Evolutionary conservation across 1,140 invertebrate genomes (phyloP), one percentile per base, ranked within the genome.

Genomic region (Trichoplusia ni): DNA sequence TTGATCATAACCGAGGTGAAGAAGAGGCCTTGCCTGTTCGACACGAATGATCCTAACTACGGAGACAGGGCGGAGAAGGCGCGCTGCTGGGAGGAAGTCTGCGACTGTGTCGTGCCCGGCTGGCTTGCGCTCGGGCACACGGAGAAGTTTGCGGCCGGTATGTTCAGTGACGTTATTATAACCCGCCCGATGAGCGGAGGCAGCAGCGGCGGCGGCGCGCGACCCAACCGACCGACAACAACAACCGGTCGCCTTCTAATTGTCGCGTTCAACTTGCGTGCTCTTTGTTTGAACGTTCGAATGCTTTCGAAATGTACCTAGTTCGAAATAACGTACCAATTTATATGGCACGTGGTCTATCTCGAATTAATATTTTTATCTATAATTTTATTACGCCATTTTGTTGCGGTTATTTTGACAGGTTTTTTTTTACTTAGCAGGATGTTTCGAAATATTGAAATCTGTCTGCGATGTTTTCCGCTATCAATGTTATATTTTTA

Each of bases 81-180:
- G 18, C 70, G 77, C 42, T 83, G 78, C 69, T 90, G 87, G 87
- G 84, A 88, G 64, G 85, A 90, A 59, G 81, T 90, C 1, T 90
- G 77, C 74, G 77, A 78, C 65, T 76, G 66, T 56, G 85, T 90
- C 27, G 82, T 90, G 35, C 87, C 85, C 3, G 79, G 80, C 27
- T 90, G 84, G 85, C 23, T 49, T 23, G 58, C 69, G 68, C 72
- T 90, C 66, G 75, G 77, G 19, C 71, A 68, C 67, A 42, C 73
- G 56, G 81, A 88, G 73, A 86, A 82, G 81, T 73, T 82, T 47
- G 69, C 79, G 35, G 82, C 85, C 65, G 87, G 87, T 90, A 83
- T 67, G 85, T 89, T 71, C 13, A 44, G 16, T 58, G 54, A 58
- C 54, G 54, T 58, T 58, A 42, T 58, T 42, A 58, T 58, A 46